Evolutionary conservation across 2,113 vertebrate genomes (phyloP).

Genomic region (Meles meles): DNA sequence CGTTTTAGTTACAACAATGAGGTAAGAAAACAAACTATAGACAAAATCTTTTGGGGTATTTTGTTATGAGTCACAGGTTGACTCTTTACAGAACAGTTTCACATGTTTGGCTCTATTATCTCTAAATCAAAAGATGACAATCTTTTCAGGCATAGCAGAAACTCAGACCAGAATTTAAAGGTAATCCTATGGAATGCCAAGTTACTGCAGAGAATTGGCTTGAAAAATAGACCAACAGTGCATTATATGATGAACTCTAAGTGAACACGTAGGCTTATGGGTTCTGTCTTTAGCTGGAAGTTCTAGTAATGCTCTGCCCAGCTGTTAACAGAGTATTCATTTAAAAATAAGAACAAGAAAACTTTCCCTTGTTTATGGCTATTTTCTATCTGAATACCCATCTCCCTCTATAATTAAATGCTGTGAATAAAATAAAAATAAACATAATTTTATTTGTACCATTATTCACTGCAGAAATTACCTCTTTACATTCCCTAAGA

Average conservation of each 20-base stretch:
- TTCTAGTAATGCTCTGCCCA: constrained; percentile 54
- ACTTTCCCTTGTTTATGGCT: constrained; percentile 46
- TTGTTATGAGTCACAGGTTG: constrained; percentile 80
- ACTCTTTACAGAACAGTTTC: constrained; percentile 78
- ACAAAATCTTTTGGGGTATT: constrained; percentile 67
- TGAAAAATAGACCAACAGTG: constrained; percentile 79
- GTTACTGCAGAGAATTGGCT: constrained; percentile 79
- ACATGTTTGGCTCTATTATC: constrained; percentile 80
- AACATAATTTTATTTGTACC: constrained; percentile 71
- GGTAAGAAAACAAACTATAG: constrained; percentile 79
- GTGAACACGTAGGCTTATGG: constrained; percentile 61
- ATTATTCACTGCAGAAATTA: constrained; percentile 62
- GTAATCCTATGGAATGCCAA: constrained; percentile 84
- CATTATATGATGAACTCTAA: constrained; percentile 76
- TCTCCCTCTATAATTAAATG: constrained; percentile 69
- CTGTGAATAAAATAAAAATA: constrained; percentile 75
- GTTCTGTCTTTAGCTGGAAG: constrained; percentile 60
- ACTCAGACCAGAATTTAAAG: constrained; percentile 81
- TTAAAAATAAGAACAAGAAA: constrained; percentile 51
- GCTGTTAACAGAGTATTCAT: constrained; percentile 67
- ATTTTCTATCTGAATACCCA: constrained; percentile 42
- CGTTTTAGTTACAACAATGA: constrained; percentile 76
- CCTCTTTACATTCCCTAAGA: constrained; percentile 55
- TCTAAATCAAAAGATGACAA: constrained; percentile 82
- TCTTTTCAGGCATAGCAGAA: constrained; percentile 80